Base-by-base conservation (phyloP, 1,140 invertebrate genomes). In the Sitodiplosis mosellana region DNA sequence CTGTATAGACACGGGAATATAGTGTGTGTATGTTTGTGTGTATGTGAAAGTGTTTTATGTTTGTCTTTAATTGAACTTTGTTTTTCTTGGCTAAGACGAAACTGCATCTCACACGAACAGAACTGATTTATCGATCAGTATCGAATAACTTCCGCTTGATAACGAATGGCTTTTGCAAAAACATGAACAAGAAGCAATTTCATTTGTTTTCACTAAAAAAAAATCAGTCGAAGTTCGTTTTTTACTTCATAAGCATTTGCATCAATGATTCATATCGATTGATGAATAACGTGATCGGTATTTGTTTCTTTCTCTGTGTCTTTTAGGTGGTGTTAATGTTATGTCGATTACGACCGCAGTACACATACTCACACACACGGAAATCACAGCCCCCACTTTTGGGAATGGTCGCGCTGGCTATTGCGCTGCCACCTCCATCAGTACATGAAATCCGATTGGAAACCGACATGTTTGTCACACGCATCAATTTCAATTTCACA, bases 361-460 rank as follows among this genome's bases (percentile, higher is more conserved):
- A 90, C 64, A 83, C 82, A 40, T 93, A 91, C 70, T 86, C 84
- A 27, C 83, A 91, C 66, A 80, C 78, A 48, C 75, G 87, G 55
- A 89, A 90, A 63, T 78, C 81, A 2, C 75, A 81, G 12, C 84
- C 87, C 6, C 77, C 84, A 10, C 69, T 94, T 21, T 69, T 96
- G 54, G 92, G 93, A 4, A 83, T 96, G 81, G 89, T 96, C 27
- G 91, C 84, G 0, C 59, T 96, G 49, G 92, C 92, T 41, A 93
- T 96, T 48, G 92, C 92, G 0, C 70, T 96, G 44, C 92, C 92
- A 45, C 91, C 92, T 4, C 92, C 92, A 2, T 92, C 87, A 41
- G 88, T 96, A 41, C 92, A 95, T 59, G 93, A 98, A 71, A 90
- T 97, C 47, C 76, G 91, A 47, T 73, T 98, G 48, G 92, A 96